A percentile compares a stretch with the other conserved stretches of the same genome.
phyloP scores from a whole-genome alignment of 2,113 vertebrate genomes.

The Protomyctophum bolini region DNA sequence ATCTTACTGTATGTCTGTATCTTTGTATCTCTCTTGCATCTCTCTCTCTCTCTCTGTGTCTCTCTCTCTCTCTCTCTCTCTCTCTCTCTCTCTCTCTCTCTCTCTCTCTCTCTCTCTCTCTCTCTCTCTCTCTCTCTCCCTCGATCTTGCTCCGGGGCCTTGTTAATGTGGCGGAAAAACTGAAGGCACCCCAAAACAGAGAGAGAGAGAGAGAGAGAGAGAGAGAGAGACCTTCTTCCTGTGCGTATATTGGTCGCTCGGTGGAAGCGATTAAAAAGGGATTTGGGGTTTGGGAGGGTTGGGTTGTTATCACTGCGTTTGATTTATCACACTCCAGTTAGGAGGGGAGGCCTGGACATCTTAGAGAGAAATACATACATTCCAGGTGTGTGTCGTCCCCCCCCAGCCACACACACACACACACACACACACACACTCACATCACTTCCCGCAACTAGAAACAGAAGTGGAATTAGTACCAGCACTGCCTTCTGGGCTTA shows the following conservation, averaged over 20 bases:
- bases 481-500: background rate
- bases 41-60: slow-evolving; percentile 11
- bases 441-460: slow-evolving; percentile 28
- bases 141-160: slow-evolving; percentile 53
- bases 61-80: slow-evolving; percentile 3
- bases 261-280: slow-evolving; percentile 77
- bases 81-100: slow-evolving; percentile 13
- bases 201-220: slow-evolving; percentile 4
- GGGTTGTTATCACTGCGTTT: slow-evolving; percentile 73
- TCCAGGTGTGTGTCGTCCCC: slow-evolving; percentile 53
- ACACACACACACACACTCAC: background rate
- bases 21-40: slow-evolving; percentile 1
- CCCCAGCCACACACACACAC: background rate
- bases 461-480: slow-evolving; percentile 13
- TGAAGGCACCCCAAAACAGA: slow-evolving; percentile 50
- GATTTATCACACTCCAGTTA: slow-evolving; percentile 71
- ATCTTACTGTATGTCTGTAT: slow-evolving; percentile 16
- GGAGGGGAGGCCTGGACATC: slow-evolving; percentile 44
- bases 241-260: slow-evolving; percentile 22
- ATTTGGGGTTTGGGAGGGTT: slow-evolving; percentile 62
- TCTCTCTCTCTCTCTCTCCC: slow-evolving; percentile 15
- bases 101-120: slow-evolving; percentile 12
- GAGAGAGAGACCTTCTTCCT: slow-evolving; percentile 31
- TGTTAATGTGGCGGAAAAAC: slow-evolving; percentile 65
- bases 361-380: slow-evolving; percentile 59